These are phyloP conservation scores for Epinephelus cyanopodus DNA, from an alignment of 2,113 vertebrate species.

Conservation along the genomic window DNA sequence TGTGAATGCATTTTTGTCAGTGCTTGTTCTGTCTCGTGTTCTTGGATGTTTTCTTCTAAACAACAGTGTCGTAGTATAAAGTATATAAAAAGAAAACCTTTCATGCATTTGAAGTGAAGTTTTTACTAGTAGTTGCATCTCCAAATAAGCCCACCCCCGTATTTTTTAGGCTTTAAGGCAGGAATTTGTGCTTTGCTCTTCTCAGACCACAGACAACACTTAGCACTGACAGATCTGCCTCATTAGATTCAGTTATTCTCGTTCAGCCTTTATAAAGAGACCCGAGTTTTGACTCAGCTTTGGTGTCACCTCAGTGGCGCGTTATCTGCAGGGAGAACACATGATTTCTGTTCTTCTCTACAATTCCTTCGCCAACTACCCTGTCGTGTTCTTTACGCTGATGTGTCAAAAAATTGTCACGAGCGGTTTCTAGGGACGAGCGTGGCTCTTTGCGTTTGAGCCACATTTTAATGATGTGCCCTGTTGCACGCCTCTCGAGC, in stretches of 20 bases:
- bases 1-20: not conserved
- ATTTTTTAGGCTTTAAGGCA: constrained; percentile 23
- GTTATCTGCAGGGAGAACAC: constrained; percentile 30
- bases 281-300: constrained; percentile 23
- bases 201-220: constrained; percentile 30
- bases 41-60: constrained; percentile 34
- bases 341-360: constrained; percentile 40
- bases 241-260: constrained; percentile 58
- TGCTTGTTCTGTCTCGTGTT: not conserved
- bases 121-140: constrained; percentile 14
- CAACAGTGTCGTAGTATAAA: not conserved
- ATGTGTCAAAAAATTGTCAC: constrained; percentile 56
- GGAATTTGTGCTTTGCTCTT: constrained; percentile 17
- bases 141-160: not conserved
- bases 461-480: constrained; percentile 78
- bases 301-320: constrained; percentile 33
- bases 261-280: constrained; percentile 25
- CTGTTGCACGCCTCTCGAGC: constrained; percentile 78
- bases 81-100: constrained; percentile 11
- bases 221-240: constrained; percentile 48
- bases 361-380: constrained; percentile 30
- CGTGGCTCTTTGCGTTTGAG: constrained; percentile 61
- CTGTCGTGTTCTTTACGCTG: constrained; percentile 40
- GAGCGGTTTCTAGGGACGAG: constrained; percentile 66
- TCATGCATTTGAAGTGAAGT: constrained; percentile 7